A percentile compares a stretch with the other conserved stretches of the same genome.
These are phyloP conservation scores for Zingel zingel DNA, from an alignment of 2,113 vertebrate species.

Conservation along the genomic window DNA sequence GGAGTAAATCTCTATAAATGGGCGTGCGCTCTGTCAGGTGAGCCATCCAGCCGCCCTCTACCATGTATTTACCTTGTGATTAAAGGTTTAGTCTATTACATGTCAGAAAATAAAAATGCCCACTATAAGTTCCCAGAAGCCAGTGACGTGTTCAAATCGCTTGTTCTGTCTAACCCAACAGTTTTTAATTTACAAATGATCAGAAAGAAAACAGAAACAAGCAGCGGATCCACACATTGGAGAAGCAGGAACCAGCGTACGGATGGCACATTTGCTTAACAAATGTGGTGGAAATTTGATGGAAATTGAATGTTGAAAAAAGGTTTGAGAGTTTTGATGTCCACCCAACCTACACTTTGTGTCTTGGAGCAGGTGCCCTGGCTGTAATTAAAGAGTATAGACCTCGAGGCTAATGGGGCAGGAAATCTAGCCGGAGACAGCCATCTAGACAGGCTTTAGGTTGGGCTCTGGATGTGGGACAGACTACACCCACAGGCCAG, in stretches of 20 bases:
- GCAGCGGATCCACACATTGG: too few relatives aligned
- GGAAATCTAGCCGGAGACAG: slow-evolving; percentile 54
- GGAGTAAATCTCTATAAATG: too few relatives aligned
- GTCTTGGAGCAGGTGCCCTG: not conserved
- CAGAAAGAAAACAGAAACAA: too few relatives aligned
- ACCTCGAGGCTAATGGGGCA: slow-evolving; percentile 21
- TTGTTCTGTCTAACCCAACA: too few relatives aligned
- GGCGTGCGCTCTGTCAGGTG: too few relatives aligned
- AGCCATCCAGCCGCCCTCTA: too few relatives aligned
- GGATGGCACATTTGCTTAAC: not conserved
- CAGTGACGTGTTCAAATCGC: not conserved
- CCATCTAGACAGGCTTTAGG: slow-evolving; percentile 12
- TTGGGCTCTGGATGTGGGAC: slow-evolving; percentile 1
- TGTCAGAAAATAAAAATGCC: not conserved
- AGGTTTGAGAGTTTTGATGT: not conserved
- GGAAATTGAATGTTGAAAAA: too few relatives aligned
- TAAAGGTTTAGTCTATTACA: too few relatives aligned
- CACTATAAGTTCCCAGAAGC: not conserved
- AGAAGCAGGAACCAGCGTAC: not conserved
- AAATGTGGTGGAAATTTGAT: too few relatives aligned
- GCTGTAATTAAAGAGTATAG: not conserved
- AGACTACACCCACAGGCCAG: not conserved
- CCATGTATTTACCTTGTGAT: not conserved
- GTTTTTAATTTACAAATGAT: too few relatives aligned
- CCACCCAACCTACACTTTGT: not conserved